These are phyloP conservation scores for Cephus pulcher DNA, from an alignment of 2,888 invertebrate genomes.

Conservation along the genomic window DNA sequence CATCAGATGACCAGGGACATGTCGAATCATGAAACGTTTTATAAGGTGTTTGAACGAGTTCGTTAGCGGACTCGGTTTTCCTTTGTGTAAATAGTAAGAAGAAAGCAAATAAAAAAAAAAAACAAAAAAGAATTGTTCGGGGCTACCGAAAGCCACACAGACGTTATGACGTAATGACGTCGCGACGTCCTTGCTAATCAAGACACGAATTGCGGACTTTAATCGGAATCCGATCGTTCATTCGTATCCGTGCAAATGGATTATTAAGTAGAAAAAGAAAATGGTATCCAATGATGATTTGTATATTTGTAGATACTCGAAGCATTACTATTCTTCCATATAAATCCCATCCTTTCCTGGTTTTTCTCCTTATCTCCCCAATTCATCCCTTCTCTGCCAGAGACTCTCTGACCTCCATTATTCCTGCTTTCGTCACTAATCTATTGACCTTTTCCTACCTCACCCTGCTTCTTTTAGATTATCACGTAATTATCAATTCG, in stretches of 20 bases:
- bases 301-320: constrained; percentile 59
- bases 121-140: neutral
- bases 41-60: constrained; percentile 3
- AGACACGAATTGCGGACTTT: neutral
- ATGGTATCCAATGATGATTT: constrained; percentile 31
- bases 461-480: neutral
- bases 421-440: neutral
- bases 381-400: neutral
- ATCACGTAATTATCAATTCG: constrained; percentile 1
- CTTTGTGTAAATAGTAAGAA: constrained; percentile 6
- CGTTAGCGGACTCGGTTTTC: constrained; percentile 4
- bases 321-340: constrained; percentile 18
- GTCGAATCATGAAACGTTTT: neutral
- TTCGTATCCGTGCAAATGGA: neutral
- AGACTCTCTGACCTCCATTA: neutral
- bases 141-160: neutral
- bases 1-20: neutral
- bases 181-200: neutral
- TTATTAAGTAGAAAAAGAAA: neutral
- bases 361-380: neutral
- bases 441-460: constrained; percentile 2
- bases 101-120: constrained; percentile 12
- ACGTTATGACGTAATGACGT: neutral
- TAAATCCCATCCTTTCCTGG: constrained; percentile 14
- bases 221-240: neutral